Conservation (phyloP, 2,888 invertebrate species). For the Sialis fuliginosa region DNA sequence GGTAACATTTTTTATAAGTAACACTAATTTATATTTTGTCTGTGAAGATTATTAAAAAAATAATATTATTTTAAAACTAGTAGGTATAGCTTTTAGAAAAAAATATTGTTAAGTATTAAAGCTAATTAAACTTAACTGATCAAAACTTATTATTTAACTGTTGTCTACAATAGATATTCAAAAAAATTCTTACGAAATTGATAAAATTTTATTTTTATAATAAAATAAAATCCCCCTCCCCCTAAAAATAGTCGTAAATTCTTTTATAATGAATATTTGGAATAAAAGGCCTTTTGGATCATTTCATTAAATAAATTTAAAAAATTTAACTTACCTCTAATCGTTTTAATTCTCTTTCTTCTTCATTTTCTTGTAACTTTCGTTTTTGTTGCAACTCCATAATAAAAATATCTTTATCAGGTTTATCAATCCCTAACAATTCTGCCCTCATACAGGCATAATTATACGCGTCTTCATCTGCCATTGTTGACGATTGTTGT, state of each 20-base stretch:
- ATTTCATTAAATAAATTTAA: background rate
- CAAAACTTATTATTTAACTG: too few relatives aligned
- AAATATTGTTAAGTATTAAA: too few relatives aligned
- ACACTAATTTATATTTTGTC: too few relatives aligned
- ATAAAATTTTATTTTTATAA: background rate
- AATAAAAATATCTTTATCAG: constrained; percentile 46
- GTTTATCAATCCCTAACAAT: constrained; percentile 51
- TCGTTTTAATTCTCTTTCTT: constrained; percentile 33
- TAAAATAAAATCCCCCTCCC: too few relatives aligned
- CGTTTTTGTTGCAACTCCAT: constrained; percentile 29
- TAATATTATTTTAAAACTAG: too few relatives aligned
- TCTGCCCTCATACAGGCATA: constrained; percentile 66
- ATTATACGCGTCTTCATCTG: constrained; percentile 45
- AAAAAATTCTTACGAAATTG: background rate
- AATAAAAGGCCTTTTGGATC: too few relatives aligned
- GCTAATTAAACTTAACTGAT: too few relatives aligned
- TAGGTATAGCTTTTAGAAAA: too few relatives aligned
- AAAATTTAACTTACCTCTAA: constrained; percentile 21
- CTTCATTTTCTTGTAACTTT: constrained; percentile 25
- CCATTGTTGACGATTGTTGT: constrained; percentile 23
- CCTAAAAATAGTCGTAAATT: background rate
- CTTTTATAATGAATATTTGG: background rate
- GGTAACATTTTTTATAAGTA: too few relatives aligned
- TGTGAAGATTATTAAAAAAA: too few relatives aligned
- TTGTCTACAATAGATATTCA: too few relatives aligned